Base-by-base conservation (phyloP, 2,113 vertebrate species). In the Platichthys stellatus region DNA sequence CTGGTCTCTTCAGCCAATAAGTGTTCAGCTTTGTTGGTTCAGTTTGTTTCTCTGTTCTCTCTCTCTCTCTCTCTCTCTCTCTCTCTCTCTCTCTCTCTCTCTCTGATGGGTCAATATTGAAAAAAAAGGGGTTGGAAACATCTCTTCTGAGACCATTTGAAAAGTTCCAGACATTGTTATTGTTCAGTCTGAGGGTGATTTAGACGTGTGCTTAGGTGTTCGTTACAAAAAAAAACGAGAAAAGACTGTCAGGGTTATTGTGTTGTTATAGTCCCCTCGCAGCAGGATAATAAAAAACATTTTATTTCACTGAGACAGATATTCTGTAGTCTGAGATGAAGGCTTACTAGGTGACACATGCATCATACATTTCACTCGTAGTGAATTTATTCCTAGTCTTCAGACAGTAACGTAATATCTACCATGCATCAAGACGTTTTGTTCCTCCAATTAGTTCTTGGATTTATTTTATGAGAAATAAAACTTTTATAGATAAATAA, bases 161-260 rank as follows among this genome's bases (percentile, higher is more conserved):
- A 86, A 82, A 72, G 68, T 78, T 89, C 77, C 84, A 85, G 84
- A 90, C 90, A 68, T 87, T 92, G 89, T 93, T 90, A 76, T 92
- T 92, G 86, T 92, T 91, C 82, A 80, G 91, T 91, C 89, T 92
- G 88, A 89, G 80, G 65, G 84, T 88, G 89, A 87, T 86, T 86
- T 85, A 88, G 88, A 89, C 71, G 15, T 82, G 75, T 80, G 84
- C 47, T 76, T 88, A 89, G 89, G 86, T 89, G 91, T 90, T 89
- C 26, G 9, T 80, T 17, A 20, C 18, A 49, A 51, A 51, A 51
- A 51, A 70, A 80, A 82, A 60, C 40, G 26, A 83, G 63, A 77
- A 86, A 68, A 76, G 63, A 78, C 78, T 70, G 74, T 45, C 63
- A 83, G 80, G 81, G 72, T 82, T 86, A 86, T 81, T 88, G 74